A percentile compares a stretch with the other conserved stretches of the same genome.
Evolutionary conservation across 2,797 vertebrate species (phyloP).

Genomic region (Etheostoma nigrum): DNA sequence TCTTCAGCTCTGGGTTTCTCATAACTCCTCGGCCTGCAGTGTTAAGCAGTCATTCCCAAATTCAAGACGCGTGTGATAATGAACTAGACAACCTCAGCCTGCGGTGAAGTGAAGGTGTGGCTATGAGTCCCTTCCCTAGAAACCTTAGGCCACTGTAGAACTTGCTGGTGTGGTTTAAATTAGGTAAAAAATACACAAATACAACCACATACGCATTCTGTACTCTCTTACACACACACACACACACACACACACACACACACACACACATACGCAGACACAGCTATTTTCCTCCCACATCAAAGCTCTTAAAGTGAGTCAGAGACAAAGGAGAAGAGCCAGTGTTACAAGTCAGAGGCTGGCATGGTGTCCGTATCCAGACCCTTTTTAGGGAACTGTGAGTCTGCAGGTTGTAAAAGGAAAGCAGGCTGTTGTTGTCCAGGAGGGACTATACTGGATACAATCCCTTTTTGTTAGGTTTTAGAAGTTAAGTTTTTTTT

Average conservation of each 20-base stretch:
- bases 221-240: slow-evolving; percentile 2
- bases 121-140: slow-evolving; percentile 19
- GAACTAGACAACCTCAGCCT: slow-evolving; percentile 45
- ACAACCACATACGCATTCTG: slow-evolving; percentile 18
- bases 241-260: not conserved
- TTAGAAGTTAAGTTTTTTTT: not conserved
- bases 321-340: slow-evolving; percentile 28
- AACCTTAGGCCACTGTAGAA: slow-evolving; percentile 26
- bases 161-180: slow-evolving; percentile 52
- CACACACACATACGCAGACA: slow-evolving; percentile 37
- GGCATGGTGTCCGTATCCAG: not conserved
- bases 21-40: slow-evolving; percentile 41
- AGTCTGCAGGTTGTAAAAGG: slow-evolving; percentile 24
- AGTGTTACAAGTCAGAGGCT: slow-evolving; percentile 22
- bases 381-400: slow-evolving; percentile 14
- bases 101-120: slow-evolving; percentile 44
- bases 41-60: slow-evolving; percentile 39
- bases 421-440: slow-evolving; percentile 45
- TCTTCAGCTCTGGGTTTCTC: slow-evolving; percentile 10
- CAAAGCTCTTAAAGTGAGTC: slow-evolving; percentile 47
- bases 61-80: slow-evolving; percentile 39
- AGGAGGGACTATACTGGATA: slow-evolving; percentile 15
- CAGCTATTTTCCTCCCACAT: slow-evolving; percentile 52
- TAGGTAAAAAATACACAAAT: slow-evolving; percentile 32
- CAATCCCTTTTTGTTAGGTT: slow-evolving; percentile 32